phyloP scores from a whole-genome alignment of 1,140 invertebrate genomes.

The Tenebrio molitor region DNA sequence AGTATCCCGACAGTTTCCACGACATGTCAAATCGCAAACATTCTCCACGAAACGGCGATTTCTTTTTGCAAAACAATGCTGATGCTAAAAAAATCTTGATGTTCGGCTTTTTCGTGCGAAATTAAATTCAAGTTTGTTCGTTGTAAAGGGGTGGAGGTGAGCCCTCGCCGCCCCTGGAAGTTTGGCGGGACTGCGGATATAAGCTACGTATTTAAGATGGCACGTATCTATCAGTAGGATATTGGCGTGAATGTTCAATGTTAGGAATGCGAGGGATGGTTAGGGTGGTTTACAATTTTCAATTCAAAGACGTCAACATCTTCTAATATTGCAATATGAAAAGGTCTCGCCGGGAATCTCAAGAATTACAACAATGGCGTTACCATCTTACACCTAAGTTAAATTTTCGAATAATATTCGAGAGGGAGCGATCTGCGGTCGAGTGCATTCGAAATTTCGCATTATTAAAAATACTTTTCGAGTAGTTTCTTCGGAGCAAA shows the following conservation, averaged over 20 bases:
- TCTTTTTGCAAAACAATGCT: too few relatives aligned
- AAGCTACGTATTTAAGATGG: constrained; percentile 47
- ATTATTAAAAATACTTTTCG: constrained; percentile 18
- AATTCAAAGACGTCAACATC: constrained; percentile 61
- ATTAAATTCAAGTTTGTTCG: too few relatives aligned
- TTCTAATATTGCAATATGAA: constrained; percentile 61
- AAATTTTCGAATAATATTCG: constrained; percentile 42
- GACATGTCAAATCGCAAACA: too few relatives aligned
- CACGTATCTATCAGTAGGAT: constrained; percentile 57
- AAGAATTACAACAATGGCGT: constrained; percentile 57
- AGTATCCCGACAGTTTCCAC: too few relatives aligned
- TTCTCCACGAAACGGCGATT: too few relatives aligned
- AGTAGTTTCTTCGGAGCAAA: too few relatives aligned
- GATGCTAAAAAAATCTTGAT: too few relatives aligned
- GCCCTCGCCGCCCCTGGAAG: constrained; percentile 5
- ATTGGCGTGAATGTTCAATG: constrained; percentile 62
- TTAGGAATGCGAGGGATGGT: constrained; percentile 57
- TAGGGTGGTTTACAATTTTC: constrained; percentile 63
- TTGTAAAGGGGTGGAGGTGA: too few relatives aligned
- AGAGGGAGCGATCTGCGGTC: background rate
- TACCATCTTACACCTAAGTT: constrained; percentile 44
- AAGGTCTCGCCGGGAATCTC: constrained; percentile 57
- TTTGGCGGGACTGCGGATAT: constrained; percentile 2
- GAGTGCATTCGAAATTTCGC: constrained; percentile 7
- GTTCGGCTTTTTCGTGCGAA: too few relatives aligned